These are phyloP conservation scores for Myrmecobius fasciatus DNA, from an alignment of 2,113 vertebrate genomes.

Conservation along the genomic window DNA sequence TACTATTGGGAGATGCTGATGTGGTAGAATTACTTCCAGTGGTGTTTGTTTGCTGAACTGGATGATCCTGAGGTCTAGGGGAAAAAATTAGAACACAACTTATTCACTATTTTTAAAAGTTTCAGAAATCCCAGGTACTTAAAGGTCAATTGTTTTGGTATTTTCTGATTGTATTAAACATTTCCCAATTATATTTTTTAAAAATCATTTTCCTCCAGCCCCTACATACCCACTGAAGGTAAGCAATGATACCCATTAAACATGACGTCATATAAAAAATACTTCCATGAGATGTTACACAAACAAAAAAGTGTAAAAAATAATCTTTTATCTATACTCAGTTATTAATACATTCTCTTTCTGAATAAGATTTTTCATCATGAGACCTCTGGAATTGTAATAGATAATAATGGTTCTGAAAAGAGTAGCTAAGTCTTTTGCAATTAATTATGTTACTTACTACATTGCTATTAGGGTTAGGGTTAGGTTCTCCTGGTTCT, in stretches of 20 bases:
- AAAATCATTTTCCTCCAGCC: not conserved
- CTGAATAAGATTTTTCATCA: no score
- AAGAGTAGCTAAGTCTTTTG: not conserved
- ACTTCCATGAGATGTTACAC: not conserved
- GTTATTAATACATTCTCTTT: not conserved
- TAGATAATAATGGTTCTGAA: not conserved
- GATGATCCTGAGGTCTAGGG: constrained; percentile 84
- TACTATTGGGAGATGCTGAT: constrained; percentile 83
- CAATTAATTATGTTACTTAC: not conserved
- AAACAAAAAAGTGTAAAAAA: not conserved
- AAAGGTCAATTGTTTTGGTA: not conserved
- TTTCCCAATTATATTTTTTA: not conserved
- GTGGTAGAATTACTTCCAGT: constrained; percentile 80
- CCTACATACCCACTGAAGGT: not conserved
- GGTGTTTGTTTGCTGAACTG: constrained; percentile 82
- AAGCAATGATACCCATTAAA: not conserved
- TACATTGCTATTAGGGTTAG: not conserved
- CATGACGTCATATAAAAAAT: not conserved
- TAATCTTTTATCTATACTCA: not conserved
- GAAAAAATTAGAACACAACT: constrained; percentile 60
- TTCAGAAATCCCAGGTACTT: constrained; percentile 51
- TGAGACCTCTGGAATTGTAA: no score
- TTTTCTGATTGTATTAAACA: not conserved
- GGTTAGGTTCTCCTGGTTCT: not conserved
- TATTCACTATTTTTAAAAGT: constrained; percentile 53